Base-by-base conservation (phyloP, 1,140 invertebrate species). In the Drosophila sp. region DNA sequence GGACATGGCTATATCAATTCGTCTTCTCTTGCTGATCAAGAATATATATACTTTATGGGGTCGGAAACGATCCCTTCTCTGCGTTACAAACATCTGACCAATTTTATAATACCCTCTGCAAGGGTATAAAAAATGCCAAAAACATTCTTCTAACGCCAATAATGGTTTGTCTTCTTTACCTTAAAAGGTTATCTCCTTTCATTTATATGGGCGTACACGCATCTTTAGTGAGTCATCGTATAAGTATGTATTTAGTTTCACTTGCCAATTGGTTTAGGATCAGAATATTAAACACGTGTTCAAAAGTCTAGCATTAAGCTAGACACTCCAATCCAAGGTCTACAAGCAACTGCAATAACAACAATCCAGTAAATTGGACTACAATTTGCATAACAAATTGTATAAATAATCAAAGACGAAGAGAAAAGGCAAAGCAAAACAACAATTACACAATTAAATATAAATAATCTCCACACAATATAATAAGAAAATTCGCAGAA, bases 301-400 rank as follows among this genome's bases (percentile, higher is more conserved):
- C 70, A 80, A 87, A 89, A 87, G 76, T 83, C 79, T 80, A 58
- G 61, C 54, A 66, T 76, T 80, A 76, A 41, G 30, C 56, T 57
- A 61, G 35, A 66, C 38, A 47, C 35, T 17, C 17, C 17, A 66
- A 38, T 8, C 54, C 76, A 83, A 85, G 76, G 81, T 67, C 66
- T 67, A 58, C 54, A 3, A 11, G 35, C 80, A 58, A 68, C 68
- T 71, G 72, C 76, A 84, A 54, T 58, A 64, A 68, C 38, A 67
- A 57, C 38, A 73, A 74, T 54, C 73, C 66, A 71, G 30, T 30
- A 30, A 30, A 30, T 74, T 55, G 58, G 76, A 76, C 76, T 56
- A 67, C 75, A 70, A 87, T 89, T 87, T 87, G 84, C 83, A 87
- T 87, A 87, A 87, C 84, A 87, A 89, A 80, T 89, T 86, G 76